Base-by-base conservation (phyloP, 2,797 vertebrate species). In the Anguilla megastoma region DNA sequence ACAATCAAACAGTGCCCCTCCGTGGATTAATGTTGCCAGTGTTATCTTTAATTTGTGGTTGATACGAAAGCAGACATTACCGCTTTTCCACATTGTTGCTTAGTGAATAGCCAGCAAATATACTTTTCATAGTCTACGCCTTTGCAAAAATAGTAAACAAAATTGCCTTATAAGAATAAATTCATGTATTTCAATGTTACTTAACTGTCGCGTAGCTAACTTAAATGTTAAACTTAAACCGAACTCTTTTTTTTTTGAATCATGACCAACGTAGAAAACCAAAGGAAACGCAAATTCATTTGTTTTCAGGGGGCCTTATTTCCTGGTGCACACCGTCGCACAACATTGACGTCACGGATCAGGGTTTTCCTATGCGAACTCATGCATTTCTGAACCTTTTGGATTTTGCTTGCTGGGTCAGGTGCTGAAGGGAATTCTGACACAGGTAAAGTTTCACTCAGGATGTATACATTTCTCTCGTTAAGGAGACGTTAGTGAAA, bases 241-340 rank as follows among this genome's bases (percentile, higher is more conserved):
- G 6, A 69, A 69, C n/a, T 69, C 7, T 33, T 33, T 33, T 21
- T 84, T 56, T 30, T 45, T 16, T 82, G 3, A 84, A 52, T 84
- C 58, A 56, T 85, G 41, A 10, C 27, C 33, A 54, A 36, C 27
- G 30, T 21, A 41, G 74, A 30, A 2, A n/a, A 30, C 8, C 18
- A 5, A 8, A 0, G 12, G 27, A 54, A 36, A 12, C 71, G 1
- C 12, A 3, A 1, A 21, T 10, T 33, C 7, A n/a, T 56, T 85
- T 56, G n/a, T 85, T 54, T 66, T 16, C 14, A 24, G 41, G 1
- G 36, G 85, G 41, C 52, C 41, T 24, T 12, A 52, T 88, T 85
- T 85, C 52, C 36, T n/a, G 71, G 79, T 33, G 50, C 56, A 36
- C 88, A 36, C 88, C 84, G 88, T 86, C 88, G 85, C 88, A 52